Conservation (phyloP, 64 coral and sea anemone genomes). For the Orbicella faveolata region DNA sequence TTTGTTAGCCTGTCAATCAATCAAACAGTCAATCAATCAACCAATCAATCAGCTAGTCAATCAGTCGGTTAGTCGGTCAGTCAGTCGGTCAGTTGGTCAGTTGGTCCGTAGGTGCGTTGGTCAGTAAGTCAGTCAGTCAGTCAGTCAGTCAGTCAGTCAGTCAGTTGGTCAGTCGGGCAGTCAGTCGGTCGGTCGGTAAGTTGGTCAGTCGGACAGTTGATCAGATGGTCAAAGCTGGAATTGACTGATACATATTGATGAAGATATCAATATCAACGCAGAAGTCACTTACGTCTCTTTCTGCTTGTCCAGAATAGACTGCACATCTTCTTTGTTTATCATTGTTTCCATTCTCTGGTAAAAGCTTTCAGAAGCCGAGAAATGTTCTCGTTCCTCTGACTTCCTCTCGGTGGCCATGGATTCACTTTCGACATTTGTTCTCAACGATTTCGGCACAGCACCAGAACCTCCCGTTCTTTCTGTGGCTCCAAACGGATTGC, state of each 20-base stretch:
- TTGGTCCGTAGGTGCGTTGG: no score
- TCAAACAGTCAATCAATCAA: neutral
- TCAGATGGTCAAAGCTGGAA: no score
- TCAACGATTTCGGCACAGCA: neutral
- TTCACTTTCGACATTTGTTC: neutral
- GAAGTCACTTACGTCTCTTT: conserved; percentile 46
- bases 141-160: no score
- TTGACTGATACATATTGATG: no score
- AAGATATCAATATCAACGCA: no score
- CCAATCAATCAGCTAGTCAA: neutral
- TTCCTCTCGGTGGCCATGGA: neutral
- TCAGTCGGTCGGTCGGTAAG: no score
- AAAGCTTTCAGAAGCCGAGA: conserved; percentile 42
- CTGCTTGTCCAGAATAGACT: conserved; percentile 26
- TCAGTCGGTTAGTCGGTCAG: no score
- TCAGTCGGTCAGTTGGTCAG: no score
- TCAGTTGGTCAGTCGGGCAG: no score
- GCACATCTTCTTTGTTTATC: conserved; percentile 36
- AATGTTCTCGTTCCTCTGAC: neutral
- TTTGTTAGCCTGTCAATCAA: conserved; percentile 57
- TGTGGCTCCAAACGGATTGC: neutral
- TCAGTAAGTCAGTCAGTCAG: no score
- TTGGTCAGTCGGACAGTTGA: no score
- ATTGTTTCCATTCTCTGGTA: conserved; percentile 41
- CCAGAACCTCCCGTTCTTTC: neutral